phyloP scores from a whole-genome alignment of 37 sponge, comb jelly and placozoan genomes.

The Oopsacas minuta region DNA sequence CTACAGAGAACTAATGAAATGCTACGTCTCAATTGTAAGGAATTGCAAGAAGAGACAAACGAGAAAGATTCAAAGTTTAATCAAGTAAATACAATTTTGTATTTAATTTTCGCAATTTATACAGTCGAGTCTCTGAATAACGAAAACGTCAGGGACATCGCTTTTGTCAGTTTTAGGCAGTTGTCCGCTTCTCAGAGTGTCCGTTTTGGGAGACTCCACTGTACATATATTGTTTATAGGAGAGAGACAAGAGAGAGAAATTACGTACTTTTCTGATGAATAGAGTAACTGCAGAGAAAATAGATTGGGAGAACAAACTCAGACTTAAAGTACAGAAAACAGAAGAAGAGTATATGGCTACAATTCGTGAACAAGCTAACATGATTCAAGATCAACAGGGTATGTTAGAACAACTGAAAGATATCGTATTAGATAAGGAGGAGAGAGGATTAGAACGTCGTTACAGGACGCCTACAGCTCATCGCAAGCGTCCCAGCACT shows the following conservation, averaged over 20 bases:
- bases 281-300: constrained; percentile 9
- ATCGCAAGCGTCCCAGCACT: constrained; percentile 59
- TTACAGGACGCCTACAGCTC: background rate
- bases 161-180: no score
- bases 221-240: background rate
- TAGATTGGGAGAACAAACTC: constrained; percentile 15
- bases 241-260: background rate
- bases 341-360: background rate
- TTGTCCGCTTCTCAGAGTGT: no score
- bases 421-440: background rate
- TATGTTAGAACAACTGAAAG: background rate
- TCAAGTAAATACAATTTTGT: background rate
- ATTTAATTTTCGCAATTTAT: background rate
- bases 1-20: constrained; percentile 9
- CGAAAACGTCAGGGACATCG: no score
- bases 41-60: background rate
- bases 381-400: background rate
- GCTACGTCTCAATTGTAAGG: background rate
- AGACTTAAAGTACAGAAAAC: background rate
- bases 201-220: no score
- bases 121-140: no score
- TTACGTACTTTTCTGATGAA: background rate
- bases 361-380: background rate
- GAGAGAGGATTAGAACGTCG: background rate
- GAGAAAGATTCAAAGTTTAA: background rate